Base-by-base conservation (phyloP, 2,888 invertebrate species). In the Dicycla oo region DNA sequence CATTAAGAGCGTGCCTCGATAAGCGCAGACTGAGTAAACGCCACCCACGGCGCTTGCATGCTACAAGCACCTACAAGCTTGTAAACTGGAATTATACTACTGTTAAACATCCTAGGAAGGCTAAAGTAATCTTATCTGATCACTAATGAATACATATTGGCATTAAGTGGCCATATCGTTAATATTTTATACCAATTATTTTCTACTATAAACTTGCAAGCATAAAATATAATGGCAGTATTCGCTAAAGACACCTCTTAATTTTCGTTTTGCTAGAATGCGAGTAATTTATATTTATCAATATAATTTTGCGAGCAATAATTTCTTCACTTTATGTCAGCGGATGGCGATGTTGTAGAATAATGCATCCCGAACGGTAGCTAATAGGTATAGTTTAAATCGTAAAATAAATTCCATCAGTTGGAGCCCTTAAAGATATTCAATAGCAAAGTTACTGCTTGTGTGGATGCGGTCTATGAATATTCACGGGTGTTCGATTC, bases 1-100 rank as follows among this genome's bases (percentile, higher is more conserved):
- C 94, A 93, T 94, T 94, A 94, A 91, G 89, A 88, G 88, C 89
- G 85, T 88, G 87, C 87, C 83, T 85, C 86, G 92, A 91, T 93
- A 93, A 92, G 90, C 86, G 71, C 78, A 84, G 85, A 85, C 86
- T 86, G 89, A 91, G 89, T 86, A 88, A 90, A 88, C 89, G 90
- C 94, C 94, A 94, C 94, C 94, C 94, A 94, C 93, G 87, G 87
- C 83, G 93, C 78, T 81, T 84, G 88, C 84, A 85, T 85, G 80
- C 76, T 78, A 88, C 88, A 87, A 85, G 86, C 86, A 87, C 88
- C 76, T 78, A 88, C 88, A 87, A 85, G 86, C 86, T 87, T 89
- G 89, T 89, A 91, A 92, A 92, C 91, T 90, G 91, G 91, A 87
- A 90, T 90, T 88, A 88, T 89, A 91, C 86, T 87, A 84, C 89